Base-by-base conservation (phyloP, 2,113 vertebrate genomes). In the Sarotherodon lohbergeri region DNA sequence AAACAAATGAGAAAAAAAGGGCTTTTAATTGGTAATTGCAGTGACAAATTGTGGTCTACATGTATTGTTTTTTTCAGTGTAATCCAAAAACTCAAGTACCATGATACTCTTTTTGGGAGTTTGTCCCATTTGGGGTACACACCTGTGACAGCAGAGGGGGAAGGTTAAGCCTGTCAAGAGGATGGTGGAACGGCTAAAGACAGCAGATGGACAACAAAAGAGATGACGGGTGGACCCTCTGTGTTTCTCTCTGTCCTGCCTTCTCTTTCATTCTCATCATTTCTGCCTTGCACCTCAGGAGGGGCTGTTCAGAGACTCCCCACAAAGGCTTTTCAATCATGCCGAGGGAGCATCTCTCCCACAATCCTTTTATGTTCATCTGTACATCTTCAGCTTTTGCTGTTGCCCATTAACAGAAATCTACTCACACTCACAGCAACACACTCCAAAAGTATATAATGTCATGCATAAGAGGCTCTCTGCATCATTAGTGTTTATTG, bases 121-220 rank as follows among this genome's bases (percentile, higher is more conserved):
- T 83, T 56, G 82, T 79, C 48, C 50, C 66, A 73, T 92, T 92
- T 55, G 86, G 83, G 63, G 39, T 83, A 86, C 81, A 90, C 93
- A 92, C 91, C 90, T 94, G 90, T 89, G 85, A 90, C 87, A 73
- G 81, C 52, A 81, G 80, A 50, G 78, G 36, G 46, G 66, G 41
- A 46, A 55, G 81, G 29, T 66, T 89, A 89, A 92, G 84, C 88
- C 87, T 86, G 88, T 92, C 87, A 87, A 85, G 88, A 86, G 81
- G 88, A 88, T 55, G 46, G 88, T 27, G 24, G 81, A 76, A 87
- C 73, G 56, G 86, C 78, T 86, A 81, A 91, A 92, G 81, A 92
- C 90, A 91, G 93, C 95, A 96, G 94, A 95, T 95, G 94, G 94
- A 93, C 83, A 87, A 95, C 94, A 96, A 94, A 96, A 82, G 93